These are phyloP conservation scores for Rhaphigaster nebulosa DNA, from an alignment of 2,888 invertebrate genomes.

Conservation along the genomic window DNA sequence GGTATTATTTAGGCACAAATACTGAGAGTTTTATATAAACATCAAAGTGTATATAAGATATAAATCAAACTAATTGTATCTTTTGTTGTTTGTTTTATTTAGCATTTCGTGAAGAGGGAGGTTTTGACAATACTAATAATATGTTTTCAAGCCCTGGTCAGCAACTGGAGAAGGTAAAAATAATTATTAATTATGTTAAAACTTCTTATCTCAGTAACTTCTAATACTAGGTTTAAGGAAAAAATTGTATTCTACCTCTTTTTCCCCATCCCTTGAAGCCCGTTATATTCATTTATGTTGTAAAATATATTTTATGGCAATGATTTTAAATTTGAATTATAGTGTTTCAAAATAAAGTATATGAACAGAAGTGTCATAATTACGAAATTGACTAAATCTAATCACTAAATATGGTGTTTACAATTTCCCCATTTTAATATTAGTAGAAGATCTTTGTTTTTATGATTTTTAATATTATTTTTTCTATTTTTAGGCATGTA, in stretches of 20 bases:
- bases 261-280: background rate
- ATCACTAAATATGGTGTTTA: no score
- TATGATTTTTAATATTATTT: no score
- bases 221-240: background rate
- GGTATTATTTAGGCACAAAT: no score
- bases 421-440: no score
- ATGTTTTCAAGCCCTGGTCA: slow-evolving; percentile 62
- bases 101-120: slow-evolving; percentile 62
- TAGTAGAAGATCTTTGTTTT: no score
- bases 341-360: background rate
- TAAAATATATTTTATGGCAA: background rate
- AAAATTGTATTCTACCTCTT: background rate
- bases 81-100: slow-evolving; percentile 9
- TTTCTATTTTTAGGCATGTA: no score
- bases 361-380: no score
- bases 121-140: slow-evolving; percentile 60
- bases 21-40: no score
- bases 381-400: no score
- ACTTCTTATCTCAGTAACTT: background rate
- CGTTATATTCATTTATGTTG: background rate
- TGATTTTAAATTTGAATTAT: background rate
- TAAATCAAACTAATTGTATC: background rate
- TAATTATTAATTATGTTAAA: background rate
- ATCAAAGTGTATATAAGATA: background rate
- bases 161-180: slow-evolving; percentile 48